Evolutionary conservation across 2,797 vertebrate genomes (phyloP).

Genomic region (Eremophila alpestris): DNA sequence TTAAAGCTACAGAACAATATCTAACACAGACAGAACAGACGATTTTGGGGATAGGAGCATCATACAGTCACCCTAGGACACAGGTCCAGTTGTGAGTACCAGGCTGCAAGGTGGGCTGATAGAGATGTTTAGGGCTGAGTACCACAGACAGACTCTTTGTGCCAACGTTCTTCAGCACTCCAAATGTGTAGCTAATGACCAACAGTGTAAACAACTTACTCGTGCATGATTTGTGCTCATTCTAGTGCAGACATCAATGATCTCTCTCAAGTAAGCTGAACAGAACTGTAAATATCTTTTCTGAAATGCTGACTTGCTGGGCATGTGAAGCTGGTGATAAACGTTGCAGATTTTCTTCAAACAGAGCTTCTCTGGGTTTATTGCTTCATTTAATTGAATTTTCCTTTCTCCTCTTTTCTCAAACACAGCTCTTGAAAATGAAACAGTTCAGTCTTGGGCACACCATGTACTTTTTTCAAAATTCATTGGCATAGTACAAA

Average conservation of each 20-base stretch:
- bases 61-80: no score
- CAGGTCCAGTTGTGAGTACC: background rate
- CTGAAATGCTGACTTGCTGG: background rate
- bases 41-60: no score
- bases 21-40: no score
- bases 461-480: background rate
- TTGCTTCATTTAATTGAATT: background rate
- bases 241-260: background rate
- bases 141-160: background rate
- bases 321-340: background rate
- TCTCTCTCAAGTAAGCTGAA: background rate
- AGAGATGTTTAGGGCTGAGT: background rate
- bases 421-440: background rate
- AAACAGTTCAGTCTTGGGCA: background rate
- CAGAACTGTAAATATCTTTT: background rate
- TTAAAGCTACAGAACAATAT: no score
- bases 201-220: constrained; percentile 1
- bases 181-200: background rate
- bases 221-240: background rate
- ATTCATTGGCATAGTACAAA: background rate
- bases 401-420: background rate
- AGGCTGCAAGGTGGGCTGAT: background rate
- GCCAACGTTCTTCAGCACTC: background rate
- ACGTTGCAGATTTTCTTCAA: background rate
- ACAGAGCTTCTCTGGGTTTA: background rate